These are phyloP conservation scores for Varecia variegata DNA, from an alignment of 2,797 vertebrate genomes.

Conservation along the genomic window DNA sequence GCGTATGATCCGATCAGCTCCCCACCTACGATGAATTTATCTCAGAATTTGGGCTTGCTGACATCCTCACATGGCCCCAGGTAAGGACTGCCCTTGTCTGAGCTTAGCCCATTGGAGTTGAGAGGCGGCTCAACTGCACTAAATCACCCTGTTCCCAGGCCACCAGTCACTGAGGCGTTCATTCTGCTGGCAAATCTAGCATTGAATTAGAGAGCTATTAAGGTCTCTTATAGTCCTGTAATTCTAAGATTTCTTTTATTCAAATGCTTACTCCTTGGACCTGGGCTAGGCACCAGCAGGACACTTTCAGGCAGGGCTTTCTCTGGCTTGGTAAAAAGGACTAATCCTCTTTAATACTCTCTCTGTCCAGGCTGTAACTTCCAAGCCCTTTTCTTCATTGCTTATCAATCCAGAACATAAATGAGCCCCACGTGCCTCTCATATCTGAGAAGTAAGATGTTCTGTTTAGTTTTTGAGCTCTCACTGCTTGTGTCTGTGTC, in stretches of 20 bases:
- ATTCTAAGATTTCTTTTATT: slow-evolving; percentile 44
- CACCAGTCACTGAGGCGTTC: not conserved
- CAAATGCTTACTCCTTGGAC: not conserved
- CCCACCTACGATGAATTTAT: not conserved
- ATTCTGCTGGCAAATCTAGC: not conserved
- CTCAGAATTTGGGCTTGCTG: not conserved
- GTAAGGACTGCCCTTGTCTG: not conserved
- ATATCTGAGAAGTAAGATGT: not conserved
- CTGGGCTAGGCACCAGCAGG: not conserved
- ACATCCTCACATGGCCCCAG: not conserved
- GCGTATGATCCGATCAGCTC: not conserved
- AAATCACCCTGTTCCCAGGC: not conserved
- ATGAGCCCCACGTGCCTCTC: not conserved
- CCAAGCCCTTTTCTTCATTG: not conserved
- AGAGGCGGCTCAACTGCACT: not conserved
- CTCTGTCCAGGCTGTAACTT: not conserved
- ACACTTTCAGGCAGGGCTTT: not conserved
- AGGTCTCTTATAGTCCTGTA: not conserved
- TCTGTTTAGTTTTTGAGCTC: not conserved
- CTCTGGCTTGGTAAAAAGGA: not conserved
- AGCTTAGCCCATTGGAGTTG: not conserved
- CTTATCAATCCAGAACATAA: not conserved
- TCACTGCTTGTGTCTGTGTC: not conserved
- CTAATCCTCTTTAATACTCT: not conserved
- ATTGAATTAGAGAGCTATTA: not conserved